phyloP scores from a whole-genome alignment of 2,888 invertebrate species.

The Harpalus rufipes region DNA sequence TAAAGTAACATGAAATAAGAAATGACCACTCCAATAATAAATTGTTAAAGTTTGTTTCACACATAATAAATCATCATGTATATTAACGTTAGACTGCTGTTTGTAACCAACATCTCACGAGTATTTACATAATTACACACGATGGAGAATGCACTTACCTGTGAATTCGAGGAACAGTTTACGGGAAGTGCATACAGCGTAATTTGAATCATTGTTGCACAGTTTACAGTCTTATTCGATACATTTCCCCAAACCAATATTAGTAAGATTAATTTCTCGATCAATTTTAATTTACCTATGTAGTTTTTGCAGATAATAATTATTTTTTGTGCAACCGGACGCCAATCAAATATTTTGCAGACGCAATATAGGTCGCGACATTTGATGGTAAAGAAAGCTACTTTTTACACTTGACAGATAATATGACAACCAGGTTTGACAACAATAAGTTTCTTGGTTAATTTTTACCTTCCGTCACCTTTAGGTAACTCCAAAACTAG shows the following conservation, averaged over 20 bases:
- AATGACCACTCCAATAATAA: not conserved
- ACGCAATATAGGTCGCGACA: no score
- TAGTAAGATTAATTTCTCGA: no score
- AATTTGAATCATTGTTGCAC: not conserved
- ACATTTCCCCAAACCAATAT: no score
- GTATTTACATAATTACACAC: not conserved
- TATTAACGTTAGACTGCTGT: not conserved
- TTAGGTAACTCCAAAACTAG: no score
- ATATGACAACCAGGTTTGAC: no score
- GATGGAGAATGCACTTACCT: conserved; percentile 5
- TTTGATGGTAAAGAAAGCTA: no score
- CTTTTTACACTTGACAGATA: no score
- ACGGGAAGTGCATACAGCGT: not conserved
- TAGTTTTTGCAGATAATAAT: not conserved
- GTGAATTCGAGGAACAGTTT: not conserved
- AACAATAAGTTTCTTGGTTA: no score
- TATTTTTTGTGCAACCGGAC: no score
- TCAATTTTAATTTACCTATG: not conserved
- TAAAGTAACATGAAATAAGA: no score
- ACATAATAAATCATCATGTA: not conserved
- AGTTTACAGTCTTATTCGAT: not conserved
- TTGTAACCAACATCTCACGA: not conserved
- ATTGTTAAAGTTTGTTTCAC: not conserved
- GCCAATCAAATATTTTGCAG: no score
- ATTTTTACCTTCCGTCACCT: no score